Evolutionary conservation across 2,113 vertebrate species (phyloP).

Genomic region (Prunella fulvescens): DNA sequence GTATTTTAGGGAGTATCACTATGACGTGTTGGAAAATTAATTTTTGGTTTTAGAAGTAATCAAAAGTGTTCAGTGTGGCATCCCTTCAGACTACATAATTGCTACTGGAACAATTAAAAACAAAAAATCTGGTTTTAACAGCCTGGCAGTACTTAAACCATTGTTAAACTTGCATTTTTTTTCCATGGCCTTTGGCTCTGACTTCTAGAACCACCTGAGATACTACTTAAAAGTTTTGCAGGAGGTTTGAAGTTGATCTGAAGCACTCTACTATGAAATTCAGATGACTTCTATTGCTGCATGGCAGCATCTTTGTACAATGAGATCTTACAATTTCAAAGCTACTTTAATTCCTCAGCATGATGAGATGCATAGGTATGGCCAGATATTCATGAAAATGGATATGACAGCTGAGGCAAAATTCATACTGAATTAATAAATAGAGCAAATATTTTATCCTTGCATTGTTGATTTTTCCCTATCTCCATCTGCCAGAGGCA

Average conservation of each 20-base stretch:
- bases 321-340: neutral
- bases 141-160: neutral
- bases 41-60: neutral
- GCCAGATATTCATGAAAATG: neutral
- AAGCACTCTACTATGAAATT: neutral
- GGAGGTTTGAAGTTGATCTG: neutral
- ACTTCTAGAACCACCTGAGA: neutral
- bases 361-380: neutral
- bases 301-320: neutral
- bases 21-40: neutral
- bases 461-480: conserved; percentile 5
- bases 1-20: neutral
- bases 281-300: neutral
- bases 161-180: neutral
- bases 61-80: neutral
- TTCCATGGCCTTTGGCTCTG: neutral
- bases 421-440: conserved; percentile 1
- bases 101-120: neutral
- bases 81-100: neutral
- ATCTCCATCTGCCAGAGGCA: conserved; percentile 34
- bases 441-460: neutral
- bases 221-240: neutral
- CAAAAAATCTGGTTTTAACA: neutral
- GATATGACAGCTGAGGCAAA: neutral
- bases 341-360: neutral